Evolutionary conservation across 2,888 invertebrate species (phyloP).

Genomic region (Nowickia ferox): DNA sequence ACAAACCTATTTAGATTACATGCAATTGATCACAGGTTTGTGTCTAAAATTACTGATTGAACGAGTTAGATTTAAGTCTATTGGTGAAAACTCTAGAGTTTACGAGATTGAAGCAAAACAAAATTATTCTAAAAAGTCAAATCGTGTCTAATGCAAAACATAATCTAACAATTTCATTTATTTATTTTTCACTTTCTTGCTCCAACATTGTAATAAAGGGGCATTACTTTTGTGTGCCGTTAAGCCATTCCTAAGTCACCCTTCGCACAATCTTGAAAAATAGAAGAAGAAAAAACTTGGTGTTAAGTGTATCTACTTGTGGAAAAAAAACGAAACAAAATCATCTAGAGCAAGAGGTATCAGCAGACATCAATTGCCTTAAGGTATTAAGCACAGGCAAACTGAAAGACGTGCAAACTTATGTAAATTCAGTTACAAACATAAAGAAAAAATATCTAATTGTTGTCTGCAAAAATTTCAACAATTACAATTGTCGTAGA

Average conservation of each 20-base stretch:
- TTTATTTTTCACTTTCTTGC: not conserved
- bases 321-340: not conserved
- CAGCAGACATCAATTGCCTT: conserved; percentile 62
- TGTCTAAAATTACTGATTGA: no score
- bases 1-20: no score
- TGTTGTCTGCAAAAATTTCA: conserved; percentile 50
- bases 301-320: not conserved
- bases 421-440: conserved; percentile 3
- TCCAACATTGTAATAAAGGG: no score
- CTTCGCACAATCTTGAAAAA: not conserved
- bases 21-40: no score
- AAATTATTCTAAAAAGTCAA: no score
- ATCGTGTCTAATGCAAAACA: no score
- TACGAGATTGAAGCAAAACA: no score
- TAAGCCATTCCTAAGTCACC: no score
- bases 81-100: no score
- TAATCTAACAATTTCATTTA: no score
- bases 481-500: conserved; percentile 65
- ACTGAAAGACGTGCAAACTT: conserved; percentile 1
- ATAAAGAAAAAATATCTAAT: conserved; percentile 15
- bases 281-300: not conserved
- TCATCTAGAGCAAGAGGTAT: conserved; percentile 15
- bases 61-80: no score
- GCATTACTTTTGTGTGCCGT: no score
- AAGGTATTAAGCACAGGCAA: conserved; percentile 52